These are phyloP conservation scores for Calephelis virginiensis DNA, from an alignment of 1,140 invertebrate genomes.

Conservation along the genomic window DNA sequence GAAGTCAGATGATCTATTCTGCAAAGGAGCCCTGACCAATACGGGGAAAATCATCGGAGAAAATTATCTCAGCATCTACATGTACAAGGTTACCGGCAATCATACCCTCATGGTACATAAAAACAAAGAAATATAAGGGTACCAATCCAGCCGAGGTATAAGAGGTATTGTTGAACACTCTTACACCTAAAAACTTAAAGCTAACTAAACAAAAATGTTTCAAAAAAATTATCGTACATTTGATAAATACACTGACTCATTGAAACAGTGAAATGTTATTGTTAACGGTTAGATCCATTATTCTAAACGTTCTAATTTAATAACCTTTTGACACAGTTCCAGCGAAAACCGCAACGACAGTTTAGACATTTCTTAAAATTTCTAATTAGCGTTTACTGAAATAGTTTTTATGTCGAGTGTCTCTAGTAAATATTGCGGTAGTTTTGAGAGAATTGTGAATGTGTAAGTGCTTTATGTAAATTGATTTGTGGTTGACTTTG, in stretches of 20 bases:
- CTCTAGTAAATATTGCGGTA: conserved; percentile 1
- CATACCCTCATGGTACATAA: no score
- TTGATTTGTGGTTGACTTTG: no score
- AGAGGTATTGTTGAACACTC: no score
- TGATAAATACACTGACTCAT: conserved; percentile 29
- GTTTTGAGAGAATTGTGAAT: neutral
- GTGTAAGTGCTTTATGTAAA: no score
- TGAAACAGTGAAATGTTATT: conserved; percentile 26
- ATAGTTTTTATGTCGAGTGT: neutral
- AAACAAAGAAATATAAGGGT: no score
- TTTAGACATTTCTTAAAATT: conserved; percentile 7
- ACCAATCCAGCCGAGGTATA: no score
- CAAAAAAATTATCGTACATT: conserved; percentile 30
- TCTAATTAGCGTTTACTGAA: conserved; percentile 8
- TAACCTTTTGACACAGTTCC: conserved; percentile 26
- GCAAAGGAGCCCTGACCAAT: no score
- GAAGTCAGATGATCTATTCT: no score
- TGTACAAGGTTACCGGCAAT: no score
- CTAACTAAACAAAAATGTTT: conserved; percentile 16
- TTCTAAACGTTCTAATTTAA: conserved; percentile 31
- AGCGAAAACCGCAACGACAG: neutral
- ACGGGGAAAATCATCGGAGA: no score
- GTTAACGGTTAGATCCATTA: conserved; percentile 26
- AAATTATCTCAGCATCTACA: no score
- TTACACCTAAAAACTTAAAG: no score